Evolutionary conservation across 2,113 vertebrate species (phyloP).

Genomic region (Theristicus caerulescens): DNA sequence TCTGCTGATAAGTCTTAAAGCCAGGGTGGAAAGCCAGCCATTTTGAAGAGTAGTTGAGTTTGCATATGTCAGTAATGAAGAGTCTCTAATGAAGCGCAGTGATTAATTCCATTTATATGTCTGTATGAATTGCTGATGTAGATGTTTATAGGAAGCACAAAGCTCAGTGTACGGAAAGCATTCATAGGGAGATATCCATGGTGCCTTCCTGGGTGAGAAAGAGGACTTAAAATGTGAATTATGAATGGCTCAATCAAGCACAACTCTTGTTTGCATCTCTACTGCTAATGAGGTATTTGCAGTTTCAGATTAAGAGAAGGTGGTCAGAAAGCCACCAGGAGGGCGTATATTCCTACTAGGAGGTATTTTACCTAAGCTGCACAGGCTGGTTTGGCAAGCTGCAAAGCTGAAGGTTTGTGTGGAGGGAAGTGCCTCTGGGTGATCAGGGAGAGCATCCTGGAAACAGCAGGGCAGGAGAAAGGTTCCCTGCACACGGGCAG

Average conservation of each 20-base stretch:
- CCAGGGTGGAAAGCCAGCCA: not conserved
- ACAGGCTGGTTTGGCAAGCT: not conserved
- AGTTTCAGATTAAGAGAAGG: not conserved
- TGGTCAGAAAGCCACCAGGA: not conserved
- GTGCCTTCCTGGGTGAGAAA: not conserved
- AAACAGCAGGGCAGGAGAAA: not conserved
- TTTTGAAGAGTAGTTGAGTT: not conserved
- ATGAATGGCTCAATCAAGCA: not conserved
- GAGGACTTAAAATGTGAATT: not conserved
- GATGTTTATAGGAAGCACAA: not conserved
- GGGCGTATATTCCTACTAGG: not conserved
- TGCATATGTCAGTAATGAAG: not conserved
- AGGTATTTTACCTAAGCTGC: not conserved
- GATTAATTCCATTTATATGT: not conserved
- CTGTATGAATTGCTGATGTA: not conserved
- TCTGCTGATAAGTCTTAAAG: not conserved
- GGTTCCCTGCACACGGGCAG: fast-evolving
- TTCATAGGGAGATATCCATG: not conserved
- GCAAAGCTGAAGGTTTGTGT: not conserved
- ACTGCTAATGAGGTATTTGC: not conserved
- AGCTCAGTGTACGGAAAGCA: not conserved
- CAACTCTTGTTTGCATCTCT: not conserved
- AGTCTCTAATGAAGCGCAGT: not conserved
- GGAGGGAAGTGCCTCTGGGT: not conserved
- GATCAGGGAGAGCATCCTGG: not conserved